Base-by-base conservation (phyloP, 2,113 vertebrate species). In the Cathartes aura region DNA sequence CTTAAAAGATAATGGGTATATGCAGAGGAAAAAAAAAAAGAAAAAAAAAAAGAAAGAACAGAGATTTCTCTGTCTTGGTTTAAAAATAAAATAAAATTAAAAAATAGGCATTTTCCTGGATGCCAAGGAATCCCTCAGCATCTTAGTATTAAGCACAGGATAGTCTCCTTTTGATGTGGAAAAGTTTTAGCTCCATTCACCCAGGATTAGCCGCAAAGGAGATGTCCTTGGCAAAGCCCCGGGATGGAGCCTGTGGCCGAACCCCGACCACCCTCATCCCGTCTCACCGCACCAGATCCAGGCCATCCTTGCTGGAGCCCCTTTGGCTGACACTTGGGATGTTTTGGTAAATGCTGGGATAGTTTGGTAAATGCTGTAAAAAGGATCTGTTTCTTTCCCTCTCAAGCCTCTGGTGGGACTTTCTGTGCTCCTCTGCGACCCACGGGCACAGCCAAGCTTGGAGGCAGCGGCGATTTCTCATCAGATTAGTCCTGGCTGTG, bases 191-290 rank as follows among this genome's bases (percentile, higher is more conserved):
- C 26, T n/a, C 62, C 7, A 0, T 38, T 72, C 29, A 40, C 26
- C 7, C 18, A 19, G 30, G 18, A 12, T n/a, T 27, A 55, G 29
- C 9, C 2, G 5, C 12, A 26, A 59, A 66, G 40, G 9, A 38
- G 9, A 6, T 15, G 14, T 19, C 26, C 9, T 42, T n/a, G 26
- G 13, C 10, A 26, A 59, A 81, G 29, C 5, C 14, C 29, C 1
- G 1, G n/a, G 9, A 21, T 18, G 6, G 47, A 80, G 24, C 18
- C 30, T 45, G 42, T 1, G 7, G 15, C 30, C 8, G 1, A 68
- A 59, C 5, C 17, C 17, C 0, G 0, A 8, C n/a, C 29, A 8
- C 18, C 10, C 20, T 19, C 3, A 0, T n/a, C 29, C 19, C 20
- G 2, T 40, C 36, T 48, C 26, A 1, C 14, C 15, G 16, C 5